phyloP scores from a whole-genome alignment of 2,113 vertebrate species.

The Antechinus stuartii region DNA sequence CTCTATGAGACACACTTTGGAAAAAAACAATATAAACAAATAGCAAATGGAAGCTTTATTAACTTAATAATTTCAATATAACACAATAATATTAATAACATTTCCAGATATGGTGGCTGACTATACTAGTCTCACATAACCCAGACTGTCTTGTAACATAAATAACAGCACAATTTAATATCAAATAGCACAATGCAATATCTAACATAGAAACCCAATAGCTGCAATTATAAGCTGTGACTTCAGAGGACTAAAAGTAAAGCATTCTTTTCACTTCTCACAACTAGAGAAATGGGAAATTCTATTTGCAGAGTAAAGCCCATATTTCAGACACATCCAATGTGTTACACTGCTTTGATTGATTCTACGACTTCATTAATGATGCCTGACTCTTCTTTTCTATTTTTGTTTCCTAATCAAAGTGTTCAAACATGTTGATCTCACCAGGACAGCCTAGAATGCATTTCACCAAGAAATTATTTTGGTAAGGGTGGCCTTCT shows the following conservation, averaged over 20 bases:
- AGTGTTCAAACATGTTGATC: background rate
- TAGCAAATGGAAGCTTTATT: background rate
- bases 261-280: background rate
- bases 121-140: background rate
- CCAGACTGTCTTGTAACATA: background rate
- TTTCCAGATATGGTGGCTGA: background rate
- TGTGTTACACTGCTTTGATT: background rate
- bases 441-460: background rate
- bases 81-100: background rate
- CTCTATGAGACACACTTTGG: background rate
- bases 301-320: background rate
- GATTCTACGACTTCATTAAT: background rate
- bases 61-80: background rate
- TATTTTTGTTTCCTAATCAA: background rate
- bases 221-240: background rate
- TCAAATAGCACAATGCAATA: background rate
- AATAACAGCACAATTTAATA: no score
- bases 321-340: background rate
- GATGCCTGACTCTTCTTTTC: background rate
- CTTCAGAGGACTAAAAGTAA: background rate
- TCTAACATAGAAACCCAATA: background rate
- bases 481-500: background rate
- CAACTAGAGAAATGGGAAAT: background rate
- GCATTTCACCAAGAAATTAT: background rate
- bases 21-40: background rate